phyloP scores from a whole-genome alignment of 2,797 vertebrate genomes.

The Presbytis comata region DNA sequence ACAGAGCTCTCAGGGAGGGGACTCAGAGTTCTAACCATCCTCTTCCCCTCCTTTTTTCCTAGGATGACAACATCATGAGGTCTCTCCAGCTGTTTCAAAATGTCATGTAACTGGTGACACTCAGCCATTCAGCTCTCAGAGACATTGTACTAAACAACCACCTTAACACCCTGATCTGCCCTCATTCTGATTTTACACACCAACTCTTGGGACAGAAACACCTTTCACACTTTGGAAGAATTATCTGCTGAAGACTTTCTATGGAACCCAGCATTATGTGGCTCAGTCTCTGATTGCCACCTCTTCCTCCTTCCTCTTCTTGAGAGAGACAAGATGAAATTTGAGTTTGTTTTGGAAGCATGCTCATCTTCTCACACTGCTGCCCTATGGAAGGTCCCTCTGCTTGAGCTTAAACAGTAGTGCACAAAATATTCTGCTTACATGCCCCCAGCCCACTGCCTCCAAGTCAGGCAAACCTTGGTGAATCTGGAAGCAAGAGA shows the following conservation, averaged over 20 bases:
- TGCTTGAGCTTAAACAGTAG: constrained; percentile 78
- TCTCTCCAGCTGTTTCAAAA: constrained; percentile 99
- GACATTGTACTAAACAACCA: constrained; percentile 73
- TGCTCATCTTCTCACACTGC: constrained; percentile 80
- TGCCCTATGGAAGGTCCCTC: constrained; percentile 73
- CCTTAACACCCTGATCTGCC: constrained; percentile 52
- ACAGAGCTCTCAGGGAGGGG: neutral
- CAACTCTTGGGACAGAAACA: constrained; percentile 75
- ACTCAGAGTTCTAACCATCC: constrained; percentile 21
- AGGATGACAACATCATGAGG: constrained; percentile 99
- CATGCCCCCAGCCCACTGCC: constrained; percentile 74
- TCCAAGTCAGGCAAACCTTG: constrained; percentile 75
- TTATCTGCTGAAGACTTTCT: constrained; percentile 77
- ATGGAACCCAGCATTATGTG: constrained; percentile 63
- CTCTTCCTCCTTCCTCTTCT: constrained; percentile 64
- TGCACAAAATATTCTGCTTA: constrained; percentile 76
- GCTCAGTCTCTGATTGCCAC: constrained; percentile 76
- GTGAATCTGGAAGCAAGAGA: constrained; percentile 73
- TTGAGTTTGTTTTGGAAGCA: constrained; percentile 84
- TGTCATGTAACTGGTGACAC: constrained; percentile 88
- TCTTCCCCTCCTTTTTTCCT: constrained; percentile 57
- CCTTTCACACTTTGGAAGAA: constrained; percentile 75
- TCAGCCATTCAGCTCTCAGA: constrained; percentile 63
- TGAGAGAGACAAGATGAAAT: constrained; percentile 71
- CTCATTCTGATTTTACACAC: constrained; percentile 63